Conservation (phyloP, 1,140 invertebrate species). For the Drosophila persimilis region DNA sequence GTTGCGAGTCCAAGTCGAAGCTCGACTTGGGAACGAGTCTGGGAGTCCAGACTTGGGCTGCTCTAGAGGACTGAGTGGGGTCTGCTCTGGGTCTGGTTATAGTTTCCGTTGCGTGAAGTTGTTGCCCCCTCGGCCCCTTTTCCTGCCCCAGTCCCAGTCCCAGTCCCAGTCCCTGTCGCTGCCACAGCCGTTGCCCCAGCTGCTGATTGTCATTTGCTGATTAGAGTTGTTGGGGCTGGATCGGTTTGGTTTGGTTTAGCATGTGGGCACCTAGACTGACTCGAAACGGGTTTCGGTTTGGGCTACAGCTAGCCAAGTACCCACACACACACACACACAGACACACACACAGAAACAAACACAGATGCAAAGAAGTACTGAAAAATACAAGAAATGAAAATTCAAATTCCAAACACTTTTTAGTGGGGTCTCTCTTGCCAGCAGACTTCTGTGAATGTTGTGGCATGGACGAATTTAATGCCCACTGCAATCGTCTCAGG, state of each 20-base stretch:
- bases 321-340: slow-evolving; percentile 32
- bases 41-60: slow-evolving; percentile 4
- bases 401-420: slow-evolving; percentile 70
- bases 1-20: too few species aligned
- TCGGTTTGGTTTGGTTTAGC: slow-evolving; percentile 47
- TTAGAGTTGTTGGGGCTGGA: slow-evolving; percentile 56
- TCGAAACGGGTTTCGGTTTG: slow-evolving; percentile 51
- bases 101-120: slow-evolving; percentile 51
- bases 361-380: slow-evolving; percentile 34
- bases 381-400: slow-evolving; percentile 63
- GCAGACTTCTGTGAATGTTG: slow-evolving; percentile 38
- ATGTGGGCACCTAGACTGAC: slow-evolving; percentile 49
- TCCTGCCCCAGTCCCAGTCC: background rate
- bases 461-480: slow-evolving; percentile 50
- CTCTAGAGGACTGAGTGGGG: slow-evolving; percentile 1
- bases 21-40: too few species aligned
- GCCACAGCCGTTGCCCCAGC: slow-evolving; percentile 16
- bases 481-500: background rate
- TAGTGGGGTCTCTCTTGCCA: slow-evolving; percentile 41
- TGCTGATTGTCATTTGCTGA: slow-evolving; percentile 60
- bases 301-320: slow-evolving; percentile 30
- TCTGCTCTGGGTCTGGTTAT: slow-evolving; percentile 31
- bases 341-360: slow-evolving; percentile 20
- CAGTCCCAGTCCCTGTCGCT: background rate
- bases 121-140: slow-evolving; percentile 1